phyloP scores from a whole-genome alignment of 2,113 vertebrate genomes.

The Hydrolagus affinis region DNA sequence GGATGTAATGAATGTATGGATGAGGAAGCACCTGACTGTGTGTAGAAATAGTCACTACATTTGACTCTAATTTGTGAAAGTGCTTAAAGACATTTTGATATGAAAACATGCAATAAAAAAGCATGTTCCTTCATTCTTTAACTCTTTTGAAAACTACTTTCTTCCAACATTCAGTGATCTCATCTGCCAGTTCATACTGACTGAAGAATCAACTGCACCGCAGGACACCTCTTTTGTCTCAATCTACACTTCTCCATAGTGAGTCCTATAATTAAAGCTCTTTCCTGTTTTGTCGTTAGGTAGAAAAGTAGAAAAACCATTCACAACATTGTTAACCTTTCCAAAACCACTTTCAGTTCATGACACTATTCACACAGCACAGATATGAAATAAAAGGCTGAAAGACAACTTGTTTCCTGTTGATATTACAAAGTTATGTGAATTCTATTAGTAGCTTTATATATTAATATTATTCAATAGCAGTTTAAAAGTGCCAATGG shows the following conservation, averaged over 20 bases:
- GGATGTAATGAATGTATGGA: no score
- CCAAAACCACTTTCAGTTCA: background rate
- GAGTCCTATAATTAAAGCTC: background rate
- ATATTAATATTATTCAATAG: background rate
- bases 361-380: background rate
- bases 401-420: background rate
- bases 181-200: background rate
- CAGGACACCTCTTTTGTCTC: background rate
- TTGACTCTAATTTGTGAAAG: no score
- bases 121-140: no score
- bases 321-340: background rate
- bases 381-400: background rate
- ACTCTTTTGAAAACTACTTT: background rate
- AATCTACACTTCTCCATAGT: background rate
- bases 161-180: background rate
- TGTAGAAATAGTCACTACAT: no score
- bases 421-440: background rate
- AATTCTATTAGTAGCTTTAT: constrained; percentile 4
- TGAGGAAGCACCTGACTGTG: no score
- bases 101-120: no score
- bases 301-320: background rate
- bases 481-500: constrained; percentile 5
- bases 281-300: background rate
- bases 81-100: no score
- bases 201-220: background rate